A percentile compares a stretch with the other conserved stretches of the same genome.
These are phyloP conservation scores for Amphibalanus amphitrite DNA, from an alignment of 1,140 invertebrate species.

Conservation along the genomic window DNA sequence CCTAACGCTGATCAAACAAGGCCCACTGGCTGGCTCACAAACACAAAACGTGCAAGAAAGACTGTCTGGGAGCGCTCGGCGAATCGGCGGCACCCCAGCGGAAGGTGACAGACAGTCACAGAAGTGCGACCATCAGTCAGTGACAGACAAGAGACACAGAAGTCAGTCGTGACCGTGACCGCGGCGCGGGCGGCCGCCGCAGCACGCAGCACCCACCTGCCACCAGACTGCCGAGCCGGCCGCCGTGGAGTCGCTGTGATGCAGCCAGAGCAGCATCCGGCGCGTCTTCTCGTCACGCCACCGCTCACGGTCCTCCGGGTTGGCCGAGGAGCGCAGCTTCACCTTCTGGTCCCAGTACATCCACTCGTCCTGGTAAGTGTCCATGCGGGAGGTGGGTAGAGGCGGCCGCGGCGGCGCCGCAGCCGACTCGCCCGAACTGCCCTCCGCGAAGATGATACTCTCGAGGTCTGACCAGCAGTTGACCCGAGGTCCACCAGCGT, in stretches of 20 bases:
- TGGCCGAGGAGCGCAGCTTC: conserved; percentile 16
- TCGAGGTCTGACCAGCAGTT: conserved; percentile 22
- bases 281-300: conserved; percentile 23
- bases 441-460: conserved; percentile 23
- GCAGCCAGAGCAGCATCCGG: conserved; percentile 24
- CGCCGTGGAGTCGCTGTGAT: conserved; percentile 14
- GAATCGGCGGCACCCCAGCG: too few species aligned
- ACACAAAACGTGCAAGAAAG: too few species aligned
- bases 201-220: conserved; percentile 16
- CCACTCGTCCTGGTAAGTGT: conserved; percentile 21
- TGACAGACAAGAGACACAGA: too few species aligned
- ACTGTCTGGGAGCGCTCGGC: too few species aligned
- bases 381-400: conserved; percentile 18
- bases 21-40: too few species aligned
- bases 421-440: conserved; percentile 10
- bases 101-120: too few species aligned
- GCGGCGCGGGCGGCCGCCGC: not conserved
- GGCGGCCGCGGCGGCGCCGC: conserved; percentile 9
- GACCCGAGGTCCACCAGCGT: not conserved
- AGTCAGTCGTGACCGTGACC: too few species aligned
- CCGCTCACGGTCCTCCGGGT: conserved; percentile 16
- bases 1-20: too few species aligned
- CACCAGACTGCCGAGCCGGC: conserved; percentile 16
- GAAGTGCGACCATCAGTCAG: too few species aligned
- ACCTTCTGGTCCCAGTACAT: conserved; percentile 22